Evolutionary conservation across 2,888 invertebrate genomes (phyloP).

Genomic region (Plebejus anna): DNA sequence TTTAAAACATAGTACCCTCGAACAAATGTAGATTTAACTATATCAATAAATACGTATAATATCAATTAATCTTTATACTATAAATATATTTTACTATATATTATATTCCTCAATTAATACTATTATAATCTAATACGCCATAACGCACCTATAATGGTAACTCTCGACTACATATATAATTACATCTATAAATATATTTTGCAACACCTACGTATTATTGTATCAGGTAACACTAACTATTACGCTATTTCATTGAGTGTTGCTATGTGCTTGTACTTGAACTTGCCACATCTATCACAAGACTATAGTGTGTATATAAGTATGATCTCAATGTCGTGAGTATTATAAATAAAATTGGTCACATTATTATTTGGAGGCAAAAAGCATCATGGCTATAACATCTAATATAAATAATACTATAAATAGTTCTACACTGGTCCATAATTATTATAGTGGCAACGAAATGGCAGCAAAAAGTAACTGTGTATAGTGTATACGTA

Average conservation of each 20-base stretch:
- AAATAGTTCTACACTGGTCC: conserved; percentile 9
- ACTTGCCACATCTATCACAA: conserved; percentile 8
- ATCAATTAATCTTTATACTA: neutral
- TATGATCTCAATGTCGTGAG: neutral
- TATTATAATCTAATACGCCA: neutral
- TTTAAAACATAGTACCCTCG: neutral
- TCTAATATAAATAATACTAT: neutral
- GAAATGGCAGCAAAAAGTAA: conserved; percentile 10
- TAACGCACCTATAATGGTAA: conserved; percentile 24
- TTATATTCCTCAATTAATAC: neutral
- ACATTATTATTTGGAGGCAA: neutral
- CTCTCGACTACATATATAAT: conserved; percentile 21
- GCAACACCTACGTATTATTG: conserved; percentile 19
- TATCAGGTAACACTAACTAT: conserved; percentile 16
- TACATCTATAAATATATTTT: conserved; percentile 25
- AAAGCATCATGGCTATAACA: neutral
- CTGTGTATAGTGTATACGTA: neutral
- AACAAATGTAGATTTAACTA: conserved; percentile 12
- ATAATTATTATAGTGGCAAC: conserved; percentile 1
- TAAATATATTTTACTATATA: neutral
- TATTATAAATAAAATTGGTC: neutral
- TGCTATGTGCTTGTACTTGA: neutral
- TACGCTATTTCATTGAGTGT: neutral
- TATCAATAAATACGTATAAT: neutral
- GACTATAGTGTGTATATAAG: neutral